These are phyloP conservation scores for Alca torda DNA, from an alignment of 2,797 vertebrate species.

Conservation along the genomic window DNA sequence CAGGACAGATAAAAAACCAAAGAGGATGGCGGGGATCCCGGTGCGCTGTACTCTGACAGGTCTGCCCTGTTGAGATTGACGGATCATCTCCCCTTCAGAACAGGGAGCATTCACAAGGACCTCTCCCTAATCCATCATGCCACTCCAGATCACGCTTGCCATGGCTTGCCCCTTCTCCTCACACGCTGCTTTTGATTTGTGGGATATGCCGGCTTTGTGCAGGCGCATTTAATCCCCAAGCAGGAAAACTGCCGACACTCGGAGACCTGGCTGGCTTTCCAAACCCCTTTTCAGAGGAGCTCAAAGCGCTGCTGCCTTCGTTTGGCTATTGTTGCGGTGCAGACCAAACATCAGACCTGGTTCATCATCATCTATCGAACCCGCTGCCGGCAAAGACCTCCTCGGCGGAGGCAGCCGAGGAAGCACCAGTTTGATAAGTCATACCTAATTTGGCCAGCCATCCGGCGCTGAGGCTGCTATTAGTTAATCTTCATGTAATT, in stretches of 20 bases:
- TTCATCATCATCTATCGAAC: background rate
- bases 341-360: background rate
- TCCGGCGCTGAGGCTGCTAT: background rate
- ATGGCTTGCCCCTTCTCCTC: background rate
- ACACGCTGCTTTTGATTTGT: conserved; percentile 1
- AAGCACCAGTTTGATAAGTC: background rate
- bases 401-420: background rate
- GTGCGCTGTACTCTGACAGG: background rate
- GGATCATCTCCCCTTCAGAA: background rate
- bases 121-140: conserved; percentile 49
- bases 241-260: background rate
- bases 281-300: background rate
- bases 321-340: background rate
- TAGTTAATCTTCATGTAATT: conserved; percentile 61
- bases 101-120: conserved; percentile 21
- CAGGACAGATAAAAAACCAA: background rate
- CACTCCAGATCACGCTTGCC: background rate
- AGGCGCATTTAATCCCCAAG: background rate
- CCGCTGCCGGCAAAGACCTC: background rate
- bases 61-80: conserved; percentile 30
- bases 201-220: background rate
- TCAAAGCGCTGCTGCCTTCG: fast-evolving
- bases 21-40: background rate
- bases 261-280: background rate
- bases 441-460: conserved; percentile 44